A percentile compares a stretch with the other conserved stretches of the same genome.
phyloP scores from a whole-genome alignment of 2,888 invertebrate species.

The Macrosoma leucophasiata region DNA sequence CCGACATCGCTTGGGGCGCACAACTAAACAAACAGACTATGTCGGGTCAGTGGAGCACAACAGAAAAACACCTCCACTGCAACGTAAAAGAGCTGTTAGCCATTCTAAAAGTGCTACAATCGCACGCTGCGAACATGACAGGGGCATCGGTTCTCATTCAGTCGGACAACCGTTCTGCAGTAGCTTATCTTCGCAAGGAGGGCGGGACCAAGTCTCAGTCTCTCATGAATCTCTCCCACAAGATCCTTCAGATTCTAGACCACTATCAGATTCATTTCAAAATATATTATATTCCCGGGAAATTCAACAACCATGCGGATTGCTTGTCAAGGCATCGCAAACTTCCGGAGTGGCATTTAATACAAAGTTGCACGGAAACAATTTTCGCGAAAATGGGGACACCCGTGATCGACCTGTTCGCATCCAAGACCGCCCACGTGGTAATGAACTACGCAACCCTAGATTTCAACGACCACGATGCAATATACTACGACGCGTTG shows the following conservation, averaged over 20 bases:
- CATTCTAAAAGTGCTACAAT: slow-evolving; percentile 1
- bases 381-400: neutral
- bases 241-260: too few species aligned
- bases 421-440: neutral
- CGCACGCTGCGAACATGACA: too few species aligned
- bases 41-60: slow-evolving; percentile 1
- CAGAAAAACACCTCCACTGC: slow-evolving; percentile 3
- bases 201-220: too few species aligned
- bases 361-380: neutral
- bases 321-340: too few species aligned
- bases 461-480: slow-evolving; percentile 16
- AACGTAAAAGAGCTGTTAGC: slow-evolving; percentile 3
- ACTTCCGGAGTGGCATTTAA: slow-evolving; percentile 10
- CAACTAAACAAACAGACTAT: slow-evolving; percentile 3
- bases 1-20: slow-evolving; percentile 5
- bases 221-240: too few species aligned
- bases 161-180: too few species aligned
- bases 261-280: too few species aligned
- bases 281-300: too few species aligned
- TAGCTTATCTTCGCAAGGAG: too few species aligned
- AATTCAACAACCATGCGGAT: too few species aligned
- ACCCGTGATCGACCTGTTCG: neutral
- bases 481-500: slow-evolving; percentile 21
- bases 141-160: too few species aligned
- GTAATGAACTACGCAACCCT: slow-evolving; percentile 12